Percentiles rank a stretch among this genome's conserved stretches.
These are phyloP conservation scores for Hesperia comma DNA, from an alignment of 2,888 invertebrate genomes.

Conservation along the genomic window DNA sequence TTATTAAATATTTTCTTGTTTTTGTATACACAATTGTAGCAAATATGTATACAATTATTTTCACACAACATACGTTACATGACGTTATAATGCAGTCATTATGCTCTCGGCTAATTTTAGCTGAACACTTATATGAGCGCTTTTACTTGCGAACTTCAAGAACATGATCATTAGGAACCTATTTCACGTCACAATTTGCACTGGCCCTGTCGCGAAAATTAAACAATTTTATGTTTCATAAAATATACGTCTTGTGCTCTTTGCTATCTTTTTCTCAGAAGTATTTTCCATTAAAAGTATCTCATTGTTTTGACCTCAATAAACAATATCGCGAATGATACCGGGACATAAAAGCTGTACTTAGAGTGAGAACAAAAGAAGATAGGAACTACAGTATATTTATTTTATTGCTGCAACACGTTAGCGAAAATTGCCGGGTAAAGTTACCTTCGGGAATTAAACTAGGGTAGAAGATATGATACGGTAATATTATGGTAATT, in stretches of 20 bases:
- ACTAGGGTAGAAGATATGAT: too few relatives aligned
- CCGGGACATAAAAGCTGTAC: not conserved
- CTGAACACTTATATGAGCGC: slow-evolving; percentile 9
- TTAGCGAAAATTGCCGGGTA: too few relatives aligned
- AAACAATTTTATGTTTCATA: not conserved
- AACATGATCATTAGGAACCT: slow-evolving; percentile 27
- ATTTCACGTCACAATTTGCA: slow-evolving; percentile 10
- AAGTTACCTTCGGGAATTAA: too few relatives aligned
- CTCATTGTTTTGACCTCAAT: slow-evolving; percentile 3
- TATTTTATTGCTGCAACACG: too few relatives aligned
- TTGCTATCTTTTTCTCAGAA: not conserved
- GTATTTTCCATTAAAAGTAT: slow-evolving; percentile 3
- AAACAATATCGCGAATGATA: not conserved
- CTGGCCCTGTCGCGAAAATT: not conserved
- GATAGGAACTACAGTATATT: too few relatives aligned
- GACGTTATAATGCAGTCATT: slow-evolving; percentile 2
- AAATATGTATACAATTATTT: not conserved
- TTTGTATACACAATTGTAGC: too few relatives aligned
- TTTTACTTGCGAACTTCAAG: slow-evolving; percentile 6
- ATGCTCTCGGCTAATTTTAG: slow-evolving; percentile 33
- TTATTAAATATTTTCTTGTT: too few relatives aligned
- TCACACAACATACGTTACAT: not conserved
- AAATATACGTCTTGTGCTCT: not conserved
- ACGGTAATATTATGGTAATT: too few relatives aligned
- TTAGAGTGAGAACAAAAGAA: too few relatives aligned